Percentiles rank a stretch among this genome's conserved stretches.
These are phyloP conservation scores for Pollachius pollachius DNA, from an alignment of 2,113 vertebrate genomes.

Conservation along the genomic window DNA sequence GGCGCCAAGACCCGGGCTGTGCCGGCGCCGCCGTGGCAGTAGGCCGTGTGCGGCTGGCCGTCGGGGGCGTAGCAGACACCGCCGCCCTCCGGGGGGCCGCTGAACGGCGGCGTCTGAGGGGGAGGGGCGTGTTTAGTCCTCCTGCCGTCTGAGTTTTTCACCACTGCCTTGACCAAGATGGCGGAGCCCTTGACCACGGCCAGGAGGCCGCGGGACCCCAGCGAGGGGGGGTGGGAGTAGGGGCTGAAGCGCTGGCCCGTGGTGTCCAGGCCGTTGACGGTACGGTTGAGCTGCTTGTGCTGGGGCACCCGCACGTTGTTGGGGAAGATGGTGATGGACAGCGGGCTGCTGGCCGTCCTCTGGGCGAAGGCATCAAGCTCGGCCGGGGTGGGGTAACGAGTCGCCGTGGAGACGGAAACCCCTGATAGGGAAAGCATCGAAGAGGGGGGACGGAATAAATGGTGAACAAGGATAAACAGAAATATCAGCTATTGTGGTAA, in stretches of 20 bases:
- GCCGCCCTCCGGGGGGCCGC: slow-evolving; percentile 59
- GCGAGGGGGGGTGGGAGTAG: slow-evolving; percentile 76
- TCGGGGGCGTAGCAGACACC: slow-evolving; percentile 77
- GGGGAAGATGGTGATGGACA: slow-evolving; percentile 98
- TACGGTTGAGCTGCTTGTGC: slow-evolving; percentile 94
- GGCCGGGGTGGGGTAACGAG: slow-evolving; percentile 91
- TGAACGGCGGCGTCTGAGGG: slow-evolving; percentile 87
- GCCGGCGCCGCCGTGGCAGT: slow-evolving; percentile 67
- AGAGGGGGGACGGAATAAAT: too few species aligned
- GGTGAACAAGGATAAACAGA: too few species aligned
- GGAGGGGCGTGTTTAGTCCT: slow-evolving; percentile 86
- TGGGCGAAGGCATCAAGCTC: slow-evolving; percentile 96
- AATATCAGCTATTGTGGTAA: too few species aligned
- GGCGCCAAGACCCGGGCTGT: slow-evolving; percentile 80
- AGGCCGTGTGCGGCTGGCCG: slow-evolving; percentile 79
- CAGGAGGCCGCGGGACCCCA: slow-evolving; percentile 86
- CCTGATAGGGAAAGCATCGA: slow-evolving; percentile 63
- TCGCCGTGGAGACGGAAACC: slow-evolving; percentile 75
- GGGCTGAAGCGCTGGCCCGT: slow-evolving; percentile 84
- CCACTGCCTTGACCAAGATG: slow-evolving; percentile 70
- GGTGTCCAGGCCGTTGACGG: slow-evolving; percentile 93
- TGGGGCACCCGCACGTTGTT: slow-evolving; percentile 93
- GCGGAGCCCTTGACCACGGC: slow-evolving; percentile 83
- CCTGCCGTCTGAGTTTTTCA: slow-evolving; percentile 90
- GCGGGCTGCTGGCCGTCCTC: slow-evolving; percentile 89